Evolutionary conservation across 2,888 invertebrate genomes (phyloP), one percentile per base, ranked within the genome.

Genomic region (Melangyna quadrimaculata): DNA sequence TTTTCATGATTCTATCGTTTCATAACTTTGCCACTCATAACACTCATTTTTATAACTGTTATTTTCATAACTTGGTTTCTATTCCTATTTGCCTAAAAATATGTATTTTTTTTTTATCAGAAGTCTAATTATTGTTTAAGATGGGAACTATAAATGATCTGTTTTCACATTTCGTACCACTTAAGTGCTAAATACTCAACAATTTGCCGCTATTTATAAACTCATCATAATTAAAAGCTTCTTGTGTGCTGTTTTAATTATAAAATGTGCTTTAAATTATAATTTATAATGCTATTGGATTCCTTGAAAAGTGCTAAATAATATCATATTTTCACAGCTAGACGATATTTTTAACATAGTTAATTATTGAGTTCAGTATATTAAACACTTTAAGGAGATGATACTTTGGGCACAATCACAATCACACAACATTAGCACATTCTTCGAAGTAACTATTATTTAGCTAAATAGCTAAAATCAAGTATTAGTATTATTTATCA

Each of bases 241-340:
- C 2, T 14, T 53, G 9, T 51, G 22, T 51, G 12, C 12, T 51
- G 3, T 53, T 48, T 7, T 53, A 27, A 27, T n/a, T 35, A 35
- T 35, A 3, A 12, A 35, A 14, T 27, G 14, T 17, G 19, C 32
- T 19, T 19, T 35, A 2, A 35, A 35, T 19, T 22, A 32, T 55
- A 27, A 4, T 40, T 17, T 40, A 40, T 55, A 17, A 7, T 45
- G 17, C 19, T 3, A 45, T 17, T 24, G 4, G 4, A 32, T 32
- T 61, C 59, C 37, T 61, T 61, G 59, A 24, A 10, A 61, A 37
- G 59, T 61, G 59, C 59, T 61, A 61, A 37, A 61, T 40, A 40
- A n/a, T 9, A 37, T 37, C 10, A 19, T 24, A 24, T 61, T 61
- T 37, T 40, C 7, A 61, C 59, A 61, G 1, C 7, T 24, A n/a